Conservation (phyloP, 2,113 vertebrate species). For the Cheirogaleus medius region DNA sequence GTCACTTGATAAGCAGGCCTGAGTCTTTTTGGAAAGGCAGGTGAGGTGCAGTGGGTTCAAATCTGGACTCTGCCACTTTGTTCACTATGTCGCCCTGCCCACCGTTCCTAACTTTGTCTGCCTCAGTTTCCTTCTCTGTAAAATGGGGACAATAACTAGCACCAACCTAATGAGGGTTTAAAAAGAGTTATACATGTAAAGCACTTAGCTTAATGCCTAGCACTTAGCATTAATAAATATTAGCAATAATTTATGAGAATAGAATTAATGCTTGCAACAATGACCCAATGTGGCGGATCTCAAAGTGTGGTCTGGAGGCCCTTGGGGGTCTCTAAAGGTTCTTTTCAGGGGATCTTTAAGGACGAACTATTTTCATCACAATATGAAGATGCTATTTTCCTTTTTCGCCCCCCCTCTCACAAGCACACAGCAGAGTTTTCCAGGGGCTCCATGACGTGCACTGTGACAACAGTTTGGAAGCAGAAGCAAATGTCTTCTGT, state of each 20-base stretch:
- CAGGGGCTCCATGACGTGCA: neutral
- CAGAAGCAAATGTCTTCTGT: neutral
- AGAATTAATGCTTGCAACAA: neutral
- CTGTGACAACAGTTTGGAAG: neutral
- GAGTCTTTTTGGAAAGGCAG: neutral
- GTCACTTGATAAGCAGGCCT: neutral
- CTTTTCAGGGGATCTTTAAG: neutral
- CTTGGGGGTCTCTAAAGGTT: neutral
- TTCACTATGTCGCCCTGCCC: neutral
- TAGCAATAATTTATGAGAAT: neutral
- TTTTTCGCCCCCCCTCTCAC: neutral
- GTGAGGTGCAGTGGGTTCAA: neutral
- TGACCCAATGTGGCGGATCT: neutral
- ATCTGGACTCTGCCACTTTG: neutral
- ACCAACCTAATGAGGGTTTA: fast-evolving
- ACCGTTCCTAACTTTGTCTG: fast-evolving
- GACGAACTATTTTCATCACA: neutral
- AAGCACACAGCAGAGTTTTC: neutral
- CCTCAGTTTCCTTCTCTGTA: neutral
- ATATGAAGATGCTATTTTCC: neutral
- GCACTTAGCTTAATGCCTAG: neutral
- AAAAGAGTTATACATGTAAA: neutral
- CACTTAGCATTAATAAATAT: no score
- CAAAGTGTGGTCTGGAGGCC: neutral
- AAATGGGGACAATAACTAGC: neutral